These are phyloP conservation scores for Netelia melanura DNA, from an alignment of 2,888 invertebrate species.

Conservation along the genomic window DNA sequence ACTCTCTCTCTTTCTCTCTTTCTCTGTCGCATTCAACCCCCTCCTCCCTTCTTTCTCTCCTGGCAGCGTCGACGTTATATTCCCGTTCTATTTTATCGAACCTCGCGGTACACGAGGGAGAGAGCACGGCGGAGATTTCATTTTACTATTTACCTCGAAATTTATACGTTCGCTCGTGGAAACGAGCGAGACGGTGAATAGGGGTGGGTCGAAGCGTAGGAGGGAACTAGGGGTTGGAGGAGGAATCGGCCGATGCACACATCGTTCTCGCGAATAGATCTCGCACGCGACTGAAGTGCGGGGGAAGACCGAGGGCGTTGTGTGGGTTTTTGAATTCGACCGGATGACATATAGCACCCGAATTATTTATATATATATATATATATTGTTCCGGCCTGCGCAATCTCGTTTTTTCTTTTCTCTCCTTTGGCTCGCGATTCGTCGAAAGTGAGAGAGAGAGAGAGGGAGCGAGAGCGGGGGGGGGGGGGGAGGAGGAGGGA, in stretches of 20 bases:
- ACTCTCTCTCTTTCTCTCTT: background rate
- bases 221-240: background rate
- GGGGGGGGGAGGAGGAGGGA: background rate
- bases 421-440: background rate
- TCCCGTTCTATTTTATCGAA: constrained; percentile 7
- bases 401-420: background rate
- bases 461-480: constrained; percentile 18
- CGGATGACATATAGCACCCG: constrained; percentile 25
- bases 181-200: background rate
- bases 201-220: background rate
- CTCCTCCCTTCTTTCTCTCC: background rate
- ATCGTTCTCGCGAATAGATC: constrained; percentile 18
- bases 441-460: background rate
- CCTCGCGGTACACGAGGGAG: constrained; percentile 59
- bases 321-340: constrained; percentile 42
- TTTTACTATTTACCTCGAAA: constrained; percentile 79
- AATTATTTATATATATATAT: constrained; percentile 18
- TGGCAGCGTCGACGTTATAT: background rate
- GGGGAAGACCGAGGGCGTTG: background rate
- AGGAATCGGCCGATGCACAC: constrained; percentile 38
- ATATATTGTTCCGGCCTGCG: background rate
- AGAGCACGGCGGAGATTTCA: constrained; percentile 77
- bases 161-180: constrained; percentile 73
- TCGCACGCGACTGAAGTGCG: constrained; percentile 46
- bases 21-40: background rate